Evolutionary conservation across 2,113 vertebrate genomes (phyloP).

Genomic region (Paracyprichromis sp.): DNA sequence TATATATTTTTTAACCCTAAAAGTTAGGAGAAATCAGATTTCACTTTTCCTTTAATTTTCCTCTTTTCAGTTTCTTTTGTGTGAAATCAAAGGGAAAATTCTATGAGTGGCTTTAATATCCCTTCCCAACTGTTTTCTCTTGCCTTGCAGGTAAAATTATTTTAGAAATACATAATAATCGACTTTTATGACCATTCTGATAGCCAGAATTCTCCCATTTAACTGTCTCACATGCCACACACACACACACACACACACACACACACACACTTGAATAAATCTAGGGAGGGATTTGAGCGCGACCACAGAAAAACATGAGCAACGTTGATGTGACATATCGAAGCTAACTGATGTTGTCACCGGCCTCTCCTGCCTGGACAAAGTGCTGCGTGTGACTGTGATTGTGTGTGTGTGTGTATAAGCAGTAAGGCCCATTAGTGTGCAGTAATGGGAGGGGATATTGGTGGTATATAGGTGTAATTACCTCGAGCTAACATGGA

Average conservation of each 20-base stretch:
- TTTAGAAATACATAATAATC: not conserved
- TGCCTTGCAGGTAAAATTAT: not conserved
- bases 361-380: conserved; percentile 42
- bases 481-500: conserved; percentile 62
- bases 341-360: conserved; percentile 66
- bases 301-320: conserved; percentile 52
- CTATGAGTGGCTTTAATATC: not conserved
- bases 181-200: conserved; percentile 2
- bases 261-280: not conserved
- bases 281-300: conserved; percentile 2
- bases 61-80: not conserved
- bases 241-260: not conserved
- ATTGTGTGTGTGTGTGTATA: not conserved
- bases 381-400: conserved; percentile 53
- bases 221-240: not conserved
- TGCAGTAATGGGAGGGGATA: conserved; percentile 69
- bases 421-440: conserved; percentile 56
- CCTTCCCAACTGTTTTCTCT: not conserved
- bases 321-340: conserved; percentile 41
- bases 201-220: conserved; percentile 25
- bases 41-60: not conserved
- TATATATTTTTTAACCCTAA: not conserved
- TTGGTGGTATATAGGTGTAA: conserved; percentile 68
- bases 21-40: not conserved
- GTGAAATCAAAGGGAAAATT: not conserved